phyloP scores from a whole-genome alignment of 2,888 invertebrate species.

The Melanostoma mellinum region DNA sequence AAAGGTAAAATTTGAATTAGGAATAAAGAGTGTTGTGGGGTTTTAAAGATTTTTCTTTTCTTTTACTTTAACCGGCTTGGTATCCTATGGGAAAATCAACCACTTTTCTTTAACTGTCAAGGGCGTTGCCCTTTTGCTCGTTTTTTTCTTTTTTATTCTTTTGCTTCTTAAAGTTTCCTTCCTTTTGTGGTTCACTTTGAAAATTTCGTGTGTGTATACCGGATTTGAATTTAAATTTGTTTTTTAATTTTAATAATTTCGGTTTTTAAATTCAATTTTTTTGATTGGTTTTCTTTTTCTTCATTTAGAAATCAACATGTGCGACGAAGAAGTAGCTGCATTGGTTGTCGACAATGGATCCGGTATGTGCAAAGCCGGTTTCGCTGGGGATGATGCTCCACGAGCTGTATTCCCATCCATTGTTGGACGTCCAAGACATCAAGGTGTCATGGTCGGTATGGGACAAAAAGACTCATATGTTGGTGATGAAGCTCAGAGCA shows the following conservation, averaged over 20 bases:
- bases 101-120: constrained; percentile 69
- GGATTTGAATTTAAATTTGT: constrained; percentile 4
- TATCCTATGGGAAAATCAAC: constrained; percentile 33
- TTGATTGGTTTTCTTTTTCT: constrained; percentile 43
- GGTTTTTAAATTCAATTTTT: constrained; percentile 67
- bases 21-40: no score
- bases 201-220: constrained; percentile 18
- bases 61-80: constrained; percentile 50
- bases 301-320: constrained; percentile 86
- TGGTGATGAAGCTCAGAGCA: constrained; percentile 93
- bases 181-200: constrained; percentile 22
- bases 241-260: constrained; percentile 45
- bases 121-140: constrained; percentile 75
- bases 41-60: not conserved
- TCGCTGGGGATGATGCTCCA: constrained; percentile 94
- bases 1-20: constrained; percentile 45
- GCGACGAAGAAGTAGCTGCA: constrained; percentile 98
- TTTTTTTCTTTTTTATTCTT: constrained; percentile 34
- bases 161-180: constrained; percentile 16
- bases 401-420: constrained; percentile 94
- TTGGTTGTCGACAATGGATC: constrained; percentile 96
- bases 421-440: constrained; percentile 94
- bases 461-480: constrained; percentile 95
- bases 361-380: constrained; percentile 97
- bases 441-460: constrained; percentile 96